These are phyloP conservation scores for Calliphora vicina DNA, from an alignment of 1,140 invertebrate genomes.

Conservation along the genomic window DNA sequence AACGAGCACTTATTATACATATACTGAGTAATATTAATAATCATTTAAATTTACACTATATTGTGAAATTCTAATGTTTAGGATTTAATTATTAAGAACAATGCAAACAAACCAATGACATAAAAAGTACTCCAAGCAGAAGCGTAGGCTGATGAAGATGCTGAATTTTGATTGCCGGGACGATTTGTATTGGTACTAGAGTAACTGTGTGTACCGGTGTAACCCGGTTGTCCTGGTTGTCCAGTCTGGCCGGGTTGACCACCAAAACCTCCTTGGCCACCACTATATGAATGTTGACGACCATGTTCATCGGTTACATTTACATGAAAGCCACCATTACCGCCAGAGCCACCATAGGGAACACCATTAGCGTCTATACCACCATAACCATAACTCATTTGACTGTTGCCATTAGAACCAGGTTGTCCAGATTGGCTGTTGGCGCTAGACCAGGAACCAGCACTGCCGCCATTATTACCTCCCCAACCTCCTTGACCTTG, in stretches of 20 bases:
- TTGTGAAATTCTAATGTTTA: neutral
- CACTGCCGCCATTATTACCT: neutral
- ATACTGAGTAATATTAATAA: too few relatives aligned
- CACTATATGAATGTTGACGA: slow-evolving; percentile 1
- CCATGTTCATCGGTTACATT: slow-evolving; percentile 16
- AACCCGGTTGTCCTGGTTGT: slow-evolving; percentile 7
- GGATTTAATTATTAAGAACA: neutral
- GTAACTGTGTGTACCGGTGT: neutral
- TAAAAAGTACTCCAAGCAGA: slow-evolving; percentile 26
- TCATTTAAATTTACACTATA: too few relatives aligned
- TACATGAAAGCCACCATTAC: slow-evolving; percentile 1
- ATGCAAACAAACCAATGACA: neutral
- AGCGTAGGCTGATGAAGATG: neutral
- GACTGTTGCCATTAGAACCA: neutral
- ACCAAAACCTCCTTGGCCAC: neutral
- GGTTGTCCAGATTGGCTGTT: slow-evolving; percentile 3
- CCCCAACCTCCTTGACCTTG: slow-evolving; percentile 33
- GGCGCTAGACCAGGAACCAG: neutral
- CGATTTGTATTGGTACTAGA: neutral
- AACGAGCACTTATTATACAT: too few relatives aligned
- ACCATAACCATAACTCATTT: slow-evolving; percentile 15
- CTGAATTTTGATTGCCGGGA: neutral
- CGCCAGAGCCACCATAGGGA: neutral
- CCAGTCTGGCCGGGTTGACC: neutral
- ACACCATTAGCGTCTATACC: slow-evolving; percentile 24